Percentiles rank a stretch among this genome's conserved stretches.
Evolutionary conservation across 2,888 invertebrate genomes (phyloP).

Genomic region (Pomacea canaliculata): DNA sequence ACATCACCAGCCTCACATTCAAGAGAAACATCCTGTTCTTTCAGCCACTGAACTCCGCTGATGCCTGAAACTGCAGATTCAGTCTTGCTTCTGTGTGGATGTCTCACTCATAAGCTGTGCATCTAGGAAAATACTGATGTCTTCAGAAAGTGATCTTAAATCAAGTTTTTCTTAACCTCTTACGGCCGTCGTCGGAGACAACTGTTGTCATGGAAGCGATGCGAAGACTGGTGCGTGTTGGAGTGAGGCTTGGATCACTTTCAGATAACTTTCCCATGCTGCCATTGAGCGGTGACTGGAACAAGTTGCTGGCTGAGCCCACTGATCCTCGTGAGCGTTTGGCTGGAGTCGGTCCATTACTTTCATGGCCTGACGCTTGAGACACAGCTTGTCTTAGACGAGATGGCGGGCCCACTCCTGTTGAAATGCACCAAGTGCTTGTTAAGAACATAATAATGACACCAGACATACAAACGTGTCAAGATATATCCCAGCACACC

Average conservation of each 20-base stretch:
- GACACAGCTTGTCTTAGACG: conserved; percentile 13
- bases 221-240: conserved; percentile 53
- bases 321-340: conserved; percentile 34
- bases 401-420: conserved; percentile 1
- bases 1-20: no score
- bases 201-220: conserved; percentile 56
- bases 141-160: no score
- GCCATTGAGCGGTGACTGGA: conserved; percentile 25
- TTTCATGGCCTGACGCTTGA: background rate
- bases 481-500: no score
- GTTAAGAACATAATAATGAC: no score
- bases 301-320: background rate
- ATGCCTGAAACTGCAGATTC: no score
- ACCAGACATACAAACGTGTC: no score
- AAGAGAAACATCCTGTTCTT: no score
- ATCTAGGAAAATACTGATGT: no score
- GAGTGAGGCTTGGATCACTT: conserved; percentile 34
- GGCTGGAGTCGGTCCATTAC: conserved; percentile 25
- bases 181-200: conserved; percentile 46
- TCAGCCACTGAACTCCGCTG: no score
- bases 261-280: conserved; percentile 11
- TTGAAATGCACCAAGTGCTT: background rate
- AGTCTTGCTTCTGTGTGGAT: no score
- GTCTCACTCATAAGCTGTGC: no score
- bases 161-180: conserved; percentile 45